Percentiles rank a stretch among this genome's conserved stretches.
Conservation (phyloP, 2,113 vertebrate species). For the Seriola aureovittata region DNA sequence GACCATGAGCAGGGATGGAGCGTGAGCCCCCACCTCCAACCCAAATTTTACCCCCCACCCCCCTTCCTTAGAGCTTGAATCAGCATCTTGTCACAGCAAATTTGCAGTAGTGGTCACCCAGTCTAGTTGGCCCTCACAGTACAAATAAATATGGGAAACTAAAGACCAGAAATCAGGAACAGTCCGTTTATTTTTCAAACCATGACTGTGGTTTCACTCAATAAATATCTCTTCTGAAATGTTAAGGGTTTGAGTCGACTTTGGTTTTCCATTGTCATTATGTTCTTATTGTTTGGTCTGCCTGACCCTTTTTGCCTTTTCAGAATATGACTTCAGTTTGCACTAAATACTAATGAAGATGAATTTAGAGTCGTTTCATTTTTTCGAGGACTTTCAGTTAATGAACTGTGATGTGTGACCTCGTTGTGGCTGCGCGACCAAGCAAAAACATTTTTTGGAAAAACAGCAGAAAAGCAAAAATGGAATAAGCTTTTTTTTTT, state of each 20-base stretch:
- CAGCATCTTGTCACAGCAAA: slow-evolving; percentile 67
- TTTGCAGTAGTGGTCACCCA: slow-evolving; percentile 52
- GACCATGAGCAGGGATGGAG: neutral
- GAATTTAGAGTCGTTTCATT: slow-evolving; percentile 35
- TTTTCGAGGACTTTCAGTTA: slow-evolving; percentile 3
- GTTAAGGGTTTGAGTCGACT: slow-evolving; percentile 56
- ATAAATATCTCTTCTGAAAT: slow-evolving; percentile 65
- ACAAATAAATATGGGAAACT: slow-evolving; percentile 73
- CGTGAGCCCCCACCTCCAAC: slow-evolving; percentile 6
- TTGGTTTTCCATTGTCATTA: slow-evolving; percentile 75
- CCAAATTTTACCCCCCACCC: slow-evolving; percentile 3
- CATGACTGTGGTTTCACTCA: slow-evolving; percentile 73
- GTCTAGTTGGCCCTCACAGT: slow-evolving; percentile 43
- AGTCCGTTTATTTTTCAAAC: slow-evolving; percentile 70
- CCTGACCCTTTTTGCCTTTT: slow-evolving; percentile 36
- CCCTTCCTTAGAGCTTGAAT: slow-evolving; percentile 50
- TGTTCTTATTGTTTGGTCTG: slow-evolving; percentile 66
- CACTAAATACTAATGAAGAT: slow-evolving; percentile 42
- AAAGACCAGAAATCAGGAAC: slow-evolving; percentile 59
- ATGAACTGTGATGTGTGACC: neutral
- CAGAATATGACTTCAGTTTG: slow-evolving; percentile 21
- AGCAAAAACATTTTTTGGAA: neutral
- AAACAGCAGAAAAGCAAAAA: neutral
- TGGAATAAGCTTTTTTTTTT: neutral
- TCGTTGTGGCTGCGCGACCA: slow-evolving; percentile 5